Evolutionary conservation across 2,888 invertebrate genomes (phyloP).

Genomic region (Drosophila acutilabella): DNA sequence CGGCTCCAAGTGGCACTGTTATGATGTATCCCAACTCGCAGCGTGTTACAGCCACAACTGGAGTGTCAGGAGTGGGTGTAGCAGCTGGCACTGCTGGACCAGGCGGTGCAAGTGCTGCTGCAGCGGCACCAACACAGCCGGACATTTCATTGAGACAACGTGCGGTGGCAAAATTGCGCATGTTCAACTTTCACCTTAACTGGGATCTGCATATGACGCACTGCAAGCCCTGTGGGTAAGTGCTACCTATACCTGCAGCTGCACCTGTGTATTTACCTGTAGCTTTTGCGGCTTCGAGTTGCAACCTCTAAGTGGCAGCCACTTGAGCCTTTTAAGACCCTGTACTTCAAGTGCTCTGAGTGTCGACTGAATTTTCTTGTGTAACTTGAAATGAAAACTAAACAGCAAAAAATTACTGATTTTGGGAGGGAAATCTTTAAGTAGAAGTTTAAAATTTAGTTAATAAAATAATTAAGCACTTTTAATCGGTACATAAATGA

Average conservation of each 20-base stretch:
- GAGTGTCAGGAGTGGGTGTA: conserved; percentile 8
- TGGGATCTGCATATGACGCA: conserved; percentile 86
- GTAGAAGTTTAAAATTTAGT: no score
- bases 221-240: conserved; percentile 85
- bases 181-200: conserved; percentile 85
- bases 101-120: conserved; percentile 35
- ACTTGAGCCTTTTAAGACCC: conserved; percentile 53
- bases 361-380: background rate
- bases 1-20: conserved; percentile 83
- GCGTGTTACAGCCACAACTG: conserved; percentile 41
- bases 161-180: conserved; percentile 85
- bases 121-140: conserved; percentile 66
- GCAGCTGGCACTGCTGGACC: conserved; percentile 34
- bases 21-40: conserved; percentile 83
- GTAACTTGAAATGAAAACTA: no score
- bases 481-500: no score
- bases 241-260: conserved; percentile 36
- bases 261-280: conserved; percentile 9
- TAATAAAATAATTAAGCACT: no score
- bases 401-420: background rate
- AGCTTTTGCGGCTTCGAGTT: conserved; percentile 20
- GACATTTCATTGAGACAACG: conserved; percentile 85
- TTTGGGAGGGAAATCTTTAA: no score
- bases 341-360: background rate
- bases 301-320: conserved; percentile 51